phyloP scores from a whole-genome alignment of 2,797 vertebrate species.

The Sternotherus odoratus region DNA sequence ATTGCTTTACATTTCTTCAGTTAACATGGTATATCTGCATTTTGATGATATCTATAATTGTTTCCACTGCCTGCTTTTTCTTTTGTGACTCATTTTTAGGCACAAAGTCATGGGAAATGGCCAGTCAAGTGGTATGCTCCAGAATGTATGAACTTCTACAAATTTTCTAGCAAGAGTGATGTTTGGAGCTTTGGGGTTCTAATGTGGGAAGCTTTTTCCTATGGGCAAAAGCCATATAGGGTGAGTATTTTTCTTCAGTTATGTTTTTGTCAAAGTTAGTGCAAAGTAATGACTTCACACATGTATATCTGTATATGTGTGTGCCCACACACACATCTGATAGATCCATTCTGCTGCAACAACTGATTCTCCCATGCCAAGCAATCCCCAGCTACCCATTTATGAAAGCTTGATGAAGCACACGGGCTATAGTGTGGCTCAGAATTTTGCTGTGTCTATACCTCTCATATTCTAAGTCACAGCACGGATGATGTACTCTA shows the following conservation, averaged over 20 bases:
- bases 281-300: neutral
- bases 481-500: neutral
- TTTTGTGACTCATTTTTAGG: conserved; percentile 78
- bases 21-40: neutral
- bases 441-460: neutral
- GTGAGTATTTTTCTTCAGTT: conserved; percentile 74
- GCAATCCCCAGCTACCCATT: neutral
- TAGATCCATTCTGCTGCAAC: neutral
- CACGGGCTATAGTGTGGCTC: neutral
- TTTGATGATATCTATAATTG: neutral
- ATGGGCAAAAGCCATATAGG: conserved; percentile 94
- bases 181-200: conserved; percentile 98
- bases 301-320: neutral
- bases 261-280: neutral
- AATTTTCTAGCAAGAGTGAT: conserved; percentile 97
- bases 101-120: conserved; percentile 95
- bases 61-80: neutral
- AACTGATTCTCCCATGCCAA: neutral
- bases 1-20: neutral
- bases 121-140: conserved; percentile 98
- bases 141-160: conserved; percentile 95
- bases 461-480: neutral
- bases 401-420: neutral
- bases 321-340: neutral
- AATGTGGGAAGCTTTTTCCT: conserved; percentile 97